Percentiles rank a stretch among this genome's conserved stretches.
These are phyloP conservation scores for Euglossa dilemma DNA, from an alignment of 1,140 invertebrate genomes.

Conservation along the genomic window DNA sequence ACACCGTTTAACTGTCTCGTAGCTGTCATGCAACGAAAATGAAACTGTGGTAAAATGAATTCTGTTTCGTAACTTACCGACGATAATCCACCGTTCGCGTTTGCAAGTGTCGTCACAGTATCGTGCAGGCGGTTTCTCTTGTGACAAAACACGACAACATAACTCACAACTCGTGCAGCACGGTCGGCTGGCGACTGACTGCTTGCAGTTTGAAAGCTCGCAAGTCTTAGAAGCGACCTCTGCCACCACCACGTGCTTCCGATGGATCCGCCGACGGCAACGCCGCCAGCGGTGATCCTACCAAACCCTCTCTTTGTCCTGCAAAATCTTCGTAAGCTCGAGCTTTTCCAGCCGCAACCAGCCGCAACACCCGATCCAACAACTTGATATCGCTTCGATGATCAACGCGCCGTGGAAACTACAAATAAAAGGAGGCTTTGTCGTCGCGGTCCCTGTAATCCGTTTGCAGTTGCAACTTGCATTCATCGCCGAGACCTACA, in stretches of 20 bases:
- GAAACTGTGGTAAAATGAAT: not conserved
- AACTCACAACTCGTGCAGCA: constrained; percentile 66
- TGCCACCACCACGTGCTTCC: constrained; percentile 72
- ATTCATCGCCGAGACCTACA: constrained; percentile 3
- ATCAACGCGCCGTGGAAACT: constrained; percentile 8
- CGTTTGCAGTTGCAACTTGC: constrained; percentile 2
- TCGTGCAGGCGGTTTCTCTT: not conserved
- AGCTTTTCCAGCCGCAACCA: constrained; percentile 10
- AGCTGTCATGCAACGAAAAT: no score
- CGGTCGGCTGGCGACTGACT: constrained; percentile 73
- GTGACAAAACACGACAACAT: constrained; percentile 46
- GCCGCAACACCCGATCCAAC: constrained; percentile 14
- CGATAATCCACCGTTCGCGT: constrained; percentile 1
- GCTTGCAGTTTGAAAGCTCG: constrained; percentile 68
- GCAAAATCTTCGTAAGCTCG: constrained; percentile 27
- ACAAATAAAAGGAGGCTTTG: constrained; percentile 27
- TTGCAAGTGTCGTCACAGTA: not conserved
- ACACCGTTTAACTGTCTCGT: no score
- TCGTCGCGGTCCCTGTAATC: constrained; percentile 11
- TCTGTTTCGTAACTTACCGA: constrained; percentile 2
- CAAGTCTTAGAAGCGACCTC: constrained; percentile 62
- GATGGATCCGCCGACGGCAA: constrained; percentile 26
- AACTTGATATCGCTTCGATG: constrained; percentile 1
- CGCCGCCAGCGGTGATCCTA: constrained; percentile 34
- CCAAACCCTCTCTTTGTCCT: constrained; percentile 22